phyloP scores from a whole-genome alignment of 2,888 invertebrate species.

The Pheosia tremula region DNA sequence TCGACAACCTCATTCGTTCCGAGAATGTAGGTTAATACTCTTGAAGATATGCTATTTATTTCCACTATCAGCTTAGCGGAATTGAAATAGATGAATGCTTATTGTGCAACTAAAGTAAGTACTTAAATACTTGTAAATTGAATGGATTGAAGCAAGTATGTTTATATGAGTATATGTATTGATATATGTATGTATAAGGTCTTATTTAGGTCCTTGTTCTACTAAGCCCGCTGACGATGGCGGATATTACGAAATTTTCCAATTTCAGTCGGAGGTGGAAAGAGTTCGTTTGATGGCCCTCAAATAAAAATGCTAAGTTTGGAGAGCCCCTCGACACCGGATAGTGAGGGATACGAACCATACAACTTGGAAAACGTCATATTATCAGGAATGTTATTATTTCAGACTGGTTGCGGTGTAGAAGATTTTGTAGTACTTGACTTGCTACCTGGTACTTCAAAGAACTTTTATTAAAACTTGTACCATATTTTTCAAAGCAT shows the following conservation, averaged over 20 bases:
- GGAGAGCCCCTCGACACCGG: not conserved
- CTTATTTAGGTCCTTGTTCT: not conserved
- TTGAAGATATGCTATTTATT: not conserved
- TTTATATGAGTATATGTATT: no score
- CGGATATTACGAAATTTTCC: not conserved
- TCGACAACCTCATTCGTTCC: not conserved
- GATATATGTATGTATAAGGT: not conserved
- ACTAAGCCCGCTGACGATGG: not conserved
- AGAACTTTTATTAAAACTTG: not conserved
- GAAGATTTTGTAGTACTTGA: not conserved
- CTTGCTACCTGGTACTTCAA: not conserved
- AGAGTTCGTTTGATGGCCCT: conserved; percentile 3
- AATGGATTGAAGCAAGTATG: no score
- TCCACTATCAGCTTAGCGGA: not conserved
- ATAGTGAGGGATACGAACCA: not conserved
- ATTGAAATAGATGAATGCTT: not conserved
- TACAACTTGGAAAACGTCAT: not conserved
- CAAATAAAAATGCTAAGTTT: conserved; percentile 5
- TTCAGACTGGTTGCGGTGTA: not conserved
- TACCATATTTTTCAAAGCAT: not conserved
- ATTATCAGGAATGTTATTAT: conserved; percentile 1
- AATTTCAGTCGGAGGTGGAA: conserved; percentile 1
- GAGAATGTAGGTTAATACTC: conserved; percentile 1
- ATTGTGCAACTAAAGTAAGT: not conserved
- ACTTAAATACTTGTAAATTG: no score